Evolutionary conservation across 2,797 vertebrate species (phyloP).

Genomic region (Liparis tanakae): DNA sequence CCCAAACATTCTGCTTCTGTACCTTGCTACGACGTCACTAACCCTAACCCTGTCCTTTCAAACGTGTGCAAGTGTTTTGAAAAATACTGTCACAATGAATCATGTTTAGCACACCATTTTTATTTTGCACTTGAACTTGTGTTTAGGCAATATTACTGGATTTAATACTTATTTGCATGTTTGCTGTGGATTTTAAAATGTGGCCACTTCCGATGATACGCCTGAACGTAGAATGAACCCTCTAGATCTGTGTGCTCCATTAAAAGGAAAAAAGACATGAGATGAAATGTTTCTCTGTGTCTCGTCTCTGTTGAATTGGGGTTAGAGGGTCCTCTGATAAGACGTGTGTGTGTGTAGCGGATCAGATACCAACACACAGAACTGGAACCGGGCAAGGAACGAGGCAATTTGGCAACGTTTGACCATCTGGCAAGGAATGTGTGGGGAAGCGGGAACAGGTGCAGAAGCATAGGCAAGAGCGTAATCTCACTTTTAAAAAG

Average conservation of each 20-base stretch:
- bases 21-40: background rate
- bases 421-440: background rate
- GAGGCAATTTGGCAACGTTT: background rate
- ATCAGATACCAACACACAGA: background rate
- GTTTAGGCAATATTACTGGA: background rate
- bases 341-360: background rate
- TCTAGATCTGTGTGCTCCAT: background rate
- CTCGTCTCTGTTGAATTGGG: background rate
- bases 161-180: background rate
- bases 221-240: background rate
- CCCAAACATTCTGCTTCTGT: background rate
- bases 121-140: background rate
- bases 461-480: background rate
- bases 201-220: background rate
- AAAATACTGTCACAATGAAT: background rate
- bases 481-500: background rate
- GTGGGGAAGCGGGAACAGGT: background rate
- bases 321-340: too few species aligned
- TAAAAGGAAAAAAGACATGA: slow-evolving; percentile 10
- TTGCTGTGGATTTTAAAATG: slow-evolving; percentile 9
- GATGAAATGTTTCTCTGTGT: background rate
- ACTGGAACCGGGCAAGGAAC: background rate
- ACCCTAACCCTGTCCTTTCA: background rate
- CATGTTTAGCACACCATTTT: too few species aligned
- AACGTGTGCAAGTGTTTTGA: background rate